Percentiles rank a stretch among this genome's conserved stretches.
Conservation (phyloP, 2,888 invertebrate genomes). For the Amphipoea lucens region DNA sequence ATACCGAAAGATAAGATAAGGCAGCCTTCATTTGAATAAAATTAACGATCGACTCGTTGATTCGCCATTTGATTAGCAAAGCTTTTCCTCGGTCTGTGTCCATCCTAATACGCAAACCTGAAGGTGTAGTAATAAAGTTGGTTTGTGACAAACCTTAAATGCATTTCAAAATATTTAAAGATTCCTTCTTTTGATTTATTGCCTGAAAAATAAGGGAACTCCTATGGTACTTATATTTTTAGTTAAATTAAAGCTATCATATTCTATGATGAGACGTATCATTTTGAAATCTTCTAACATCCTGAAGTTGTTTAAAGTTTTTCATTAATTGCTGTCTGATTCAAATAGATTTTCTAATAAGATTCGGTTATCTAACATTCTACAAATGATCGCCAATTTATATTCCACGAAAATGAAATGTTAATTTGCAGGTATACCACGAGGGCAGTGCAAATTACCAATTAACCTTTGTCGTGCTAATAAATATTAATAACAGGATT, state of each 20-base stretch:
- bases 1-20: constrained; percentile 4
- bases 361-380: constrained; percentile 53
- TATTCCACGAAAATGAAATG: constrained; percentile 64
- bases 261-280: neutral
- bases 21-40: neutral
- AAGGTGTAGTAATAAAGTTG: constrained; percentile 57
- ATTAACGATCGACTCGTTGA: neutral
- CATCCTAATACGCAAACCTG: constrained; percentile 9
- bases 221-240: neutral
- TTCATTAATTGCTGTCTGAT: constrained; percentile 7
- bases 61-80: neutral
- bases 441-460: constrained; percentile 64
- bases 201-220: constrained; percentile 16
- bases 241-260: neutral
- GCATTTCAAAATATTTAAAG: constrained; percentile 36
- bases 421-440: constrained; percentile 51
- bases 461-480: constrained; percentile 67
- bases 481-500: constrained; percentile 66
- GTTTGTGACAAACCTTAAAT: constrained; percentile 38
- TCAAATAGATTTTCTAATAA: constrained; percentile 21
- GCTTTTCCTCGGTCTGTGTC: neutral
- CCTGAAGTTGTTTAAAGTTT: constrained; percentile 6
- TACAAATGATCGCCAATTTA: constrained; percentile 53
- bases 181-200: constrained; percentile 42
- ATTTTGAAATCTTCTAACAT: neutral